These are phyloP conservation scores for Escarpia spicata DNA, from an alignment of 2,888 invertebrate genomes.

Conservation along the genomic window DNA sequence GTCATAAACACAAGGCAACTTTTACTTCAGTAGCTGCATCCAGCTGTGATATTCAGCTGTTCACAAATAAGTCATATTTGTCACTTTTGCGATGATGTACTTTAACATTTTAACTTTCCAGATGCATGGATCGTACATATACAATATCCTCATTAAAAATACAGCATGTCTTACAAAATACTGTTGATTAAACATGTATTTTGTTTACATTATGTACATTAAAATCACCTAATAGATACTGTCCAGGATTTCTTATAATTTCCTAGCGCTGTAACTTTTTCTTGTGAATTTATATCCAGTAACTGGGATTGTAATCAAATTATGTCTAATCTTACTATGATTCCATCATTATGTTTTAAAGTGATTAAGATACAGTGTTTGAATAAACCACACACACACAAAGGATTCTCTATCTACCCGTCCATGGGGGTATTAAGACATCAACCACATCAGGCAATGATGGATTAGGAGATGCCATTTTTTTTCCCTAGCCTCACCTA, in stretches of 20 bases:
- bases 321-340: not conserved
- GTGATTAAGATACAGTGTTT: not conserved
- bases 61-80: not conserved
- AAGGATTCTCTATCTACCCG: not conserved
- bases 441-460: not conserved
- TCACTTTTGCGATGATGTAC: not conserved
- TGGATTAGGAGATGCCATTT: not conserved
- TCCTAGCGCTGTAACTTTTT: too few relatives aligned
- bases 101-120: not conserved
- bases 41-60: slow-evolving; percentile 2
- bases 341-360: not conserved
- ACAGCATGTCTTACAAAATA: too few relatives aligned
- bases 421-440: not conserved
- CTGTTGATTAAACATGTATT: too few relatives aligned
- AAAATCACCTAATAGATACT: too few relatives aligned
- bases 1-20: not conserved
- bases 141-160: too few relatives aligned
- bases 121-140: not conserved
- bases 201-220: too few relatives aligned
- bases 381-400: not conserved
- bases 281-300: too few relatives aligned
- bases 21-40: not conserved
- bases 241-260: too few relatives aligned
- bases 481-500: not conserved
- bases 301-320: too few relatives aligned